phyloP scores from a whole-genome alignment of 2,888 invertebrate species.

The Agrotis segetum region DNA sequence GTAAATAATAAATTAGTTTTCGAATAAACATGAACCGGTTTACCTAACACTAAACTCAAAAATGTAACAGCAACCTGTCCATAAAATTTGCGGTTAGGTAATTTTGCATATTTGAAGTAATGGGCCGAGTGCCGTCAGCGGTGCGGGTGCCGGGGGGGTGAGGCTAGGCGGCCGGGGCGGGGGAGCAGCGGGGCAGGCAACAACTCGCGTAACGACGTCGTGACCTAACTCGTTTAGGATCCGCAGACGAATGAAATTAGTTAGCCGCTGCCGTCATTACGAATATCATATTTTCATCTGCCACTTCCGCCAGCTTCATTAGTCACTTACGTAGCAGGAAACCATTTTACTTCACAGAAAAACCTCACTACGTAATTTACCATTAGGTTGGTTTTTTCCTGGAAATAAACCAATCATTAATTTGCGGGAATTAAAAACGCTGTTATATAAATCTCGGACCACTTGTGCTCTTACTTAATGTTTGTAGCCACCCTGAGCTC shows the following conservation, averaged over 20 bases:
- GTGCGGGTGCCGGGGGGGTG: slow-evolving; percentile 20
- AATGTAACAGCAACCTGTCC: slow-evolving; percentile 55
- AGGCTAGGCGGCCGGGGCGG: background rate
- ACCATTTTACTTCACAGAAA: slow-evolving; percentile 43
- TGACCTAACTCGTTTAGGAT: slow-evolving; percentile 86
- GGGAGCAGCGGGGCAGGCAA: slow-evolving; percentile 47
- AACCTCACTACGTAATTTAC: slow-evolving; percentile 24
- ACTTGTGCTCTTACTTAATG: slow-evolving; percentile 55
- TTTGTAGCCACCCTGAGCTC: slow-evolving; percentile 65
- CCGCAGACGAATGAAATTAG: slow-evolving; percentile 88
- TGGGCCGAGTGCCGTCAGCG: slow-evolving; percentile 57
- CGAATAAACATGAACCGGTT: slow-evolving; percentile 46
- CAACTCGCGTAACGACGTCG: slow-evolving; percentile 75
- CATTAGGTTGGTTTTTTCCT: slow-evolving; percentile 8
- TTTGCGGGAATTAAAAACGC: slow-evolving; percentile 19
- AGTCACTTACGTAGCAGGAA: slow-evolving; percentile 59
- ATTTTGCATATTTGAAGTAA: slow-evolving; percentile 68
- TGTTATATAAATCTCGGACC: slow-evolving; percentile 47
- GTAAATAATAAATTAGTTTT: slow-evolving; percentile 14
- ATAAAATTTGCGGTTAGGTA: slow-evolving; percentile 65
- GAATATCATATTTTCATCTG: slow-evolving; percentile 88
- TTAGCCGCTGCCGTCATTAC: slow-evolving; percentile 85
- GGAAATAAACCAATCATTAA: slow-evolving; percentile 13
- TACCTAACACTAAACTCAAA: slow-evolving; percentile 41
- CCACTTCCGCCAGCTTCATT: slow-evolving; percentile 78